Evolutionary conservation across 2,113 vertebrate genomes (phyloP).

Genomic region (Cricetomys ansorgei): DNA sequence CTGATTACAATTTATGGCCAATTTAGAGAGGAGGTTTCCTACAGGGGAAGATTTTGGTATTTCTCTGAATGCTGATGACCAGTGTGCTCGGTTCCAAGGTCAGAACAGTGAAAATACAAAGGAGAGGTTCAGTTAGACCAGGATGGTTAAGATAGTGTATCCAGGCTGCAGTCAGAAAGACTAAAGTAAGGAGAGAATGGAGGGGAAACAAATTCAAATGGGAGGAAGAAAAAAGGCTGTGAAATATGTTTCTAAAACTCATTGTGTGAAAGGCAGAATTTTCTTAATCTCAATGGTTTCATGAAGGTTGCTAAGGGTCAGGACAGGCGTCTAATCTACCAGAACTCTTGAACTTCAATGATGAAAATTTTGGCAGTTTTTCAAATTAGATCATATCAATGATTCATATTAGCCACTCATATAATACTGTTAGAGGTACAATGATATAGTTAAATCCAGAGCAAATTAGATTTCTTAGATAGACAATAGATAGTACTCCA

Average conservation of each 20-base stretch:
- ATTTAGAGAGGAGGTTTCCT: background rate
- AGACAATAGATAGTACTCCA: background rate
- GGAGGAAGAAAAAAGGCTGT: rapidly evolving
- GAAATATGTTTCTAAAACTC: background rate
- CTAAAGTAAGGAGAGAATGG: background rate
- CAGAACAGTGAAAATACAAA: background rate
- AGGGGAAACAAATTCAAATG: background rate
- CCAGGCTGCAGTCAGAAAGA: background rate
- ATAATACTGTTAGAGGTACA: background rate
- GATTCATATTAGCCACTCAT: background rate
- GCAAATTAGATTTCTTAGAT: background rate
- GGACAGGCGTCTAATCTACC: background rate
- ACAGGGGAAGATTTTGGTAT: background rate
- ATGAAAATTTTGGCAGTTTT: background rate
- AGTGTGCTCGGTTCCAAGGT: background rate
- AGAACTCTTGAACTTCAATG: background rate
- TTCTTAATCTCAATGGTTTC: background rate
- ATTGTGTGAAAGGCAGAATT: background rate
- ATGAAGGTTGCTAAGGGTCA: background rate
- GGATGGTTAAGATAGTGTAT: background rate
- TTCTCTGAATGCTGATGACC: background rate
- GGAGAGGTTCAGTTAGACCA: background rate
- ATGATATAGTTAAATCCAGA: background rate
- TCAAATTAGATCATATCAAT: background rate
- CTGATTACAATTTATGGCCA: slow-evolving; percentile 27